Conservation (phyloP, 2,113 vertebrate genomes). For the Limanda limanda region DNA sequence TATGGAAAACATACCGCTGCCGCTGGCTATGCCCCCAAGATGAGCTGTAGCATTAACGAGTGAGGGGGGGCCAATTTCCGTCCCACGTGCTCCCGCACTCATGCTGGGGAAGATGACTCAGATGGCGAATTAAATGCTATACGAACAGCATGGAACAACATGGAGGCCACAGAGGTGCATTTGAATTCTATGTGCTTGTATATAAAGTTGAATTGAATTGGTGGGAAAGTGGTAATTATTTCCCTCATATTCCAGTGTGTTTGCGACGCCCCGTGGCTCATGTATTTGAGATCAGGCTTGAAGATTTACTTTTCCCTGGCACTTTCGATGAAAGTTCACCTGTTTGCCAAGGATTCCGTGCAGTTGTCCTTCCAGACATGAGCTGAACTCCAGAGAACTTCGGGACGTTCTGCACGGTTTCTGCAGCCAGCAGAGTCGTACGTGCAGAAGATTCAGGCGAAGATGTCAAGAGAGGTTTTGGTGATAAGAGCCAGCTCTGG, state of each 20-base stretch:
- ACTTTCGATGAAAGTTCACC: background rate
- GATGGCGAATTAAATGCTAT: slow-evolving; percentile 22
- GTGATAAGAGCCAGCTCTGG: too few relatives aligned
- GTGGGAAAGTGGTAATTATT: slow-evolving; percentile 10
- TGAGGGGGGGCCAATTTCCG: slow-evolving; percentile 37
- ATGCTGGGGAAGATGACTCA: slow-evolving; percentile 20
- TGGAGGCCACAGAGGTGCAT: slow-evolving; percentile 13
- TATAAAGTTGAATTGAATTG: slow-evolving; percentile 14
- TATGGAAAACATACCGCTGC: slow-evolving; percentile 44
- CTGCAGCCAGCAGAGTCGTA: too few relatives aligned
- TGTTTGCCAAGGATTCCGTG: too few relatives aligned
- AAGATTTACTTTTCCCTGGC: slow-evolving; percentile 10
- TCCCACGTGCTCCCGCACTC: slow-evolving; percentile 12
- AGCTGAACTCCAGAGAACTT: too few relatives aligned
- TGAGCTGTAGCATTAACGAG: slow-evolving; percentile 55
- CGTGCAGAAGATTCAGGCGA: too few relatives aligned
- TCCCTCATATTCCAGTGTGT: slow-evolving; percentile 3
- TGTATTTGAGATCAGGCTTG: slow-evolving; percentile 5
- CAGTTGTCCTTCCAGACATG: too few relatives aligned
- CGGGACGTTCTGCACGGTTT: too few relatives aligned
- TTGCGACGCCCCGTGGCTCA: background rate
- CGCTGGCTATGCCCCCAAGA: slow-evolving; percentile 42
- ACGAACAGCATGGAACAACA: slow-evolving; percentile 22
- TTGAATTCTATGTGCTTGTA: slow-evolving; percentile 4
- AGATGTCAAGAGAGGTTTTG: too few relatives aligned